Conservation (phyloP, 2,888 invertebrate species). For the Cephus spinipes region DNA sequence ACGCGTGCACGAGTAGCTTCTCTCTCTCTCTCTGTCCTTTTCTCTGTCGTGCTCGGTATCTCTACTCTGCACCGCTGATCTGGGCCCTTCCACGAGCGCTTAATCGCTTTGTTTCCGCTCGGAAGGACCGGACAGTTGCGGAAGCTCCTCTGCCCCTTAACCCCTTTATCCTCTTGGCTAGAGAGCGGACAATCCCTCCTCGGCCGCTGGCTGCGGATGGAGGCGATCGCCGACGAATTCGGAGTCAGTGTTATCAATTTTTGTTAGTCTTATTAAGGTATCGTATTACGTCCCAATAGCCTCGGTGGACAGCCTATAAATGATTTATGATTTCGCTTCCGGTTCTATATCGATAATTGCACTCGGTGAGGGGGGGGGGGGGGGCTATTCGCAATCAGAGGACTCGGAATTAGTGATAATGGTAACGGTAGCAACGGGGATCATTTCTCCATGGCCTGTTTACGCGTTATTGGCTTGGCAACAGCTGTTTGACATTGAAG, state of each 20-base stretch:
- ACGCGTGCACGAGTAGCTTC: not conserved
- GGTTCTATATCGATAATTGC: not conserved
- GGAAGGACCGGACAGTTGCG: constrained; percentile 11
- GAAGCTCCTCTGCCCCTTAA: constrained; percentile 5
- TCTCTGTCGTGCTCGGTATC: not conserved
- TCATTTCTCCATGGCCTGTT: constrained; percentile 15
- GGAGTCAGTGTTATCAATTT: not conserved
- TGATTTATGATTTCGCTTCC: not conserved
- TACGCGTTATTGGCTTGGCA: constrained; percentile 50
- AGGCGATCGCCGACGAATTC: not conserved
- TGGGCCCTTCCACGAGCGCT: not conserved
- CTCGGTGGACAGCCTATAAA: not conserved
- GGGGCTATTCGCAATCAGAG: not conserved
- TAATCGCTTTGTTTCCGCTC: constrained; percentile 43
- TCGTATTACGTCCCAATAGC: not conserved
- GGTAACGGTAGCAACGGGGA: not conserved
- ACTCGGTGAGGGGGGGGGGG: not conserved
- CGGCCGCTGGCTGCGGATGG: not conserved
- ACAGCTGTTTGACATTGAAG: constrained; percentile 55
- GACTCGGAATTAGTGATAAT: not conserved
- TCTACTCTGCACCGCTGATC: not conserved
- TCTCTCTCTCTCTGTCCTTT: too few relatives aligned
- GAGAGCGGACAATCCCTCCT: not conserved
- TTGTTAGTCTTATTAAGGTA: not conserved
- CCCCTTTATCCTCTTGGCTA: not conserved